phyloP scores from a whole-genome alignment of 2,888 invertebrate species.

The Sarcophaga rosellei region DNA sequence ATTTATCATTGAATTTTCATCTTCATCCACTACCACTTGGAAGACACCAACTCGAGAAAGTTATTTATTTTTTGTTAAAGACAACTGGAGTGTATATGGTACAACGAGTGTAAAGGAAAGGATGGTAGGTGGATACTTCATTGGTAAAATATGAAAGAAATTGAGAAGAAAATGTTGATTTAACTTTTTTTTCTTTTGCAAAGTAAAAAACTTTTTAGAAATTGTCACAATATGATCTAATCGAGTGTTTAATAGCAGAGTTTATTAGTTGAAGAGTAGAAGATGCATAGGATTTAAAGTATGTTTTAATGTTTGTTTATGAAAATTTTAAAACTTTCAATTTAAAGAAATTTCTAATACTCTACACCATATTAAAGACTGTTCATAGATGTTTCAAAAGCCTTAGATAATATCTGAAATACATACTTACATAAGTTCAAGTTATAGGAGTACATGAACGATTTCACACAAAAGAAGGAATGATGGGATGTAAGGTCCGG shows the following conservation, averaged over 20 bases:
- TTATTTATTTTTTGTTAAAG: neutral
- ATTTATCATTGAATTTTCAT: slow-evolving; percentile 45
- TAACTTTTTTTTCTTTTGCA: too few species aligned
- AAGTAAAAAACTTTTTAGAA: neutral
- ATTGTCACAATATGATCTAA: neutral
- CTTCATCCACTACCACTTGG: neutral
- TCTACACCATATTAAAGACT: too few species aligned
- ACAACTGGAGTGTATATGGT: neutral
- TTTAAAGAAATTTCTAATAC: too few species aligned
- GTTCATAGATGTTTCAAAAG: too few species aligned
- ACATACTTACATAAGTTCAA: too few species aligned
- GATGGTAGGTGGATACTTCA: neutral
- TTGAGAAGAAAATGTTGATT: neutral
- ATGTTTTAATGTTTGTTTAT: neutral
- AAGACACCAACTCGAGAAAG: neutral
- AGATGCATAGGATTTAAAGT: neutral
- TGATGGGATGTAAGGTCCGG: too few species aligned
- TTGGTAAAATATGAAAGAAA: neutral
- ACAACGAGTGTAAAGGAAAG: neutral
- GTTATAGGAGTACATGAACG: too few species aligned
- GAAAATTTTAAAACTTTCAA: too few species aligned
- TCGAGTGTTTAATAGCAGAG: neutral
- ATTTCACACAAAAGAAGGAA: too few species aligned
- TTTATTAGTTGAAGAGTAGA: neutral
- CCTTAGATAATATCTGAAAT: too few species aligned